Evolutionary conservation across 1,140 invertebrate genomes (phyloP), one percentile per base, ranked within the genome.

Genomic region (Drosophila sturtevanti): DNA sequence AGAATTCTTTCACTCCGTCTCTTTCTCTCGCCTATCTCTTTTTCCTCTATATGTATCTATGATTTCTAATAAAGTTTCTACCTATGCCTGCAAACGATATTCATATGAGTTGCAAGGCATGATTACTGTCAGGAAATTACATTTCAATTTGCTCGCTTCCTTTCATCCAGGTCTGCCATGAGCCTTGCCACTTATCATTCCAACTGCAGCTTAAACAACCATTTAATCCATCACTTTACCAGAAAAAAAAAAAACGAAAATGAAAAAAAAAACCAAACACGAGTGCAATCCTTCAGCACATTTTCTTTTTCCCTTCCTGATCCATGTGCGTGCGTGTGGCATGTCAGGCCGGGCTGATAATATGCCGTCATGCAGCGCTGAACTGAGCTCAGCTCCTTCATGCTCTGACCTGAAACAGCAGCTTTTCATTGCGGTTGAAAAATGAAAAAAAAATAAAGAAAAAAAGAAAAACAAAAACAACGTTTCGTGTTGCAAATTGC

Each of bases 331-430:
- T 31, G 60, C 70, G 64, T 77, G 72, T 73, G 77, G 38, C 86
- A 78, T 78, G 70, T 78, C 78, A 81, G 78, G 67, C 67, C 55
- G 68, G 77, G 67, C 78, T 78, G 81, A 85, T 85, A 85, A 86
- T 85, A 86, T 74, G 81, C 78, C 81, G 70, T 80, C 81, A 86
- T 81, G 73, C 70, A 66, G 59, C 21, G 55, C 68, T 76, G 68
- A 72, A 68, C 78, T 38, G 41, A 52, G 54, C 38, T 54, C 9
- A 27, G 21, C 24, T 63, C 51, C 21, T 22, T 22, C 55, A 65
- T 31, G 10, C 52, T 78, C 65, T 63, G 41, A 58, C 44, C 68
- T 41, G 59, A 54, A 72, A 66, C 14, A 37, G 44, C 37, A 52
- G 77, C 62, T 66, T 75, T 80, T 71, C 62, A 75, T 69, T 66